phyloP scores from a whole-genome alignment of 2,797 vertebrate species.

The Scyliorhinus canicula region DNA sequence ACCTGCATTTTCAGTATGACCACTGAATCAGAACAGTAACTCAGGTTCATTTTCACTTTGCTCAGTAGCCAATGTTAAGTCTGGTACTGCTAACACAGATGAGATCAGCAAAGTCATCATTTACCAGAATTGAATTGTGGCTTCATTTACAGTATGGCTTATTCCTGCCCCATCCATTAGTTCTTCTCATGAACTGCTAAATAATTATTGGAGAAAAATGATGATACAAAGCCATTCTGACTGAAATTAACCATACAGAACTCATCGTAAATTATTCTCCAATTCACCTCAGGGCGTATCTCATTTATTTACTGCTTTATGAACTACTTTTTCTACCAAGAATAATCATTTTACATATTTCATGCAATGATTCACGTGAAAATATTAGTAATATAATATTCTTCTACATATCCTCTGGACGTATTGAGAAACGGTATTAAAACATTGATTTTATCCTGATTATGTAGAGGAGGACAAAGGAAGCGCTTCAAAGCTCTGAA shows the following conservation, averaged over 20 bases:
- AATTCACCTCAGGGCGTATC: not conserved
- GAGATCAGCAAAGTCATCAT: not conserved
- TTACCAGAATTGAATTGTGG: not conserved
- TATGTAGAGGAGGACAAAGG: too few species aligned
- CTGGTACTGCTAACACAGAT: not conserved
- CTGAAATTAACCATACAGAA: not conserved
- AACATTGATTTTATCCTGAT: not conserved
- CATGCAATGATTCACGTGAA: not conserved
- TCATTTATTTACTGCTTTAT: not conserved
- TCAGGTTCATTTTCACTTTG: not conserved
- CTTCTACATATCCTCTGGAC: not conserved
- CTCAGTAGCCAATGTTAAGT: not conserved
- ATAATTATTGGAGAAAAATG: constrained; percentile 3
- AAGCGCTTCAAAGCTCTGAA: too few species aligned
- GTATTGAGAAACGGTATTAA: not conserved
- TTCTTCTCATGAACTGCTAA: not conserved
- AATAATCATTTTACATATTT: not conserved
- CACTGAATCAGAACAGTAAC: not conserved
- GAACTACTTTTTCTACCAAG: not conserved
- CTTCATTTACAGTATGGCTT: not conserved
- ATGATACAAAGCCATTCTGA: not conserved
- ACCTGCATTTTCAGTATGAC: not conserved
- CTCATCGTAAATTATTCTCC: not conserved
- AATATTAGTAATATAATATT: not conserved
- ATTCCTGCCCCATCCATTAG: not conserved